Evolutionary conservation across 2,797 vertebrate genomes (phyloP), one percentile per base, ranked within the genome.

Genomic region (Lacerta bilineata): DNA sequence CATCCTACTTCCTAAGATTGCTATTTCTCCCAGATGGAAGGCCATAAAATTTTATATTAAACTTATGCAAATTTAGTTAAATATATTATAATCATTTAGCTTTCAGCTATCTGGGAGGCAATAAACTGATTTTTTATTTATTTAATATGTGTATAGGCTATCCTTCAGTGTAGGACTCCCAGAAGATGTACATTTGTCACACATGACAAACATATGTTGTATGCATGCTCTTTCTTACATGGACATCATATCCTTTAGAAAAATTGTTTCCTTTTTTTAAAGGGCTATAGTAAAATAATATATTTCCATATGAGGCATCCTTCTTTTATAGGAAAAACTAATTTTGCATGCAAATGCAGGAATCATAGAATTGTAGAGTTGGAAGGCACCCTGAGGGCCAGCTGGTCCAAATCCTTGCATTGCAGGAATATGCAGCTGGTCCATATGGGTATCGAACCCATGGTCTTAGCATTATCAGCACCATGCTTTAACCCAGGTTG

Each of bases 261-360:
- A 81, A 81, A 72, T 15, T 50, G 43, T 81, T 81, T 36, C 4
- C 1, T 27, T 79, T 25, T 25, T 72, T 36, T 68, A 90, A 93
- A 79, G 1, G 75, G 59, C 61, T 27, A 0, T 7, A 80, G 79
- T 11, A 80, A 59, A 90, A 88, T 66, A 15, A 64, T 43, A 74
- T 36, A 6, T 80, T 92, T 75, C 46, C 0, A 0, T 78, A 29
- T 9, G 18, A 50, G 64, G 15, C 50, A 59, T 9, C 18, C 61
- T 82, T 68, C 64, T 27, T 23, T 82, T n/a, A 46, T 2, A 29
- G 50, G 8, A 69, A 68, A 8, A 43, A 43, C 23, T 36, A 36
- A 59, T 59, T 80, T 80, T 36, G 55, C 3, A 36, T 5, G 55
- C 33, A 82, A 17, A 82, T 41, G 2, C 39, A 17, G 3, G 46